Evolutionary conservation across 2,113 vertebrate genomes (phyloP), one percentile per base, ranked within the genome.

Genomic region (Romanogobio albipinnatus): DNA sequence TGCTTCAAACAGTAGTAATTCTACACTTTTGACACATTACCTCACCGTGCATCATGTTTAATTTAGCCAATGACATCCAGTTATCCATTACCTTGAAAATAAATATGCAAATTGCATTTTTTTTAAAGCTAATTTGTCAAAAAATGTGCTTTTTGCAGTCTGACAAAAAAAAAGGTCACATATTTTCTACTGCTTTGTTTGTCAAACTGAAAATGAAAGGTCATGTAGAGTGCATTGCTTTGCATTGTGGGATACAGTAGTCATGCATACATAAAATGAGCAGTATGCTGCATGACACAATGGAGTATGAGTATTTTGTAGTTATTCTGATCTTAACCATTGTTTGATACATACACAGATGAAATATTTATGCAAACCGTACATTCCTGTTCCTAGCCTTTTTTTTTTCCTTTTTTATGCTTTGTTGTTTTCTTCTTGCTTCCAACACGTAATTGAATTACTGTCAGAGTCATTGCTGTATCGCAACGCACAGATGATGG

Each of bases 341-440:
- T 73, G 4, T 36, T 26, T 10, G 22, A 24, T 80, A 70, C 45
- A n/a, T 13, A 24, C 36, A 26, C 62, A 17, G 49, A 39, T 76
- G 9, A n/a, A 76, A 76, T 26, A 9, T 77, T 58, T 15, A 47
- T 79, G 58, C 77, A 17, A 62, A 62, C 26, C n/a, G 62, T 62
- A 79, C 47, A 11, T 36, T n/a, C 36, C 4, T 70, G 11, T 10
- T 79, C 7, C 9, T 47, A 17, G 36, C 10, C 24, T 36, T 26
- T 62, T 39, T 39, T 39, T 3, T 45, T 45, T 45, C 9, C 6
- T 24, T 47, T 29, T 73, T 75, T 26, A 24, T 74, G 22, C n/a
- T 15, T 49, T 24, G 19, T 10, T 10, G 14, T 45, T 45, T 80
- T 80, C 33, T 33, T 58, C 29, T 14, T 11, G 17, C 51, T n/a